Conservation (phyloP, 2,888 invertebrate species). For the Dorcus hopei region DNA sequence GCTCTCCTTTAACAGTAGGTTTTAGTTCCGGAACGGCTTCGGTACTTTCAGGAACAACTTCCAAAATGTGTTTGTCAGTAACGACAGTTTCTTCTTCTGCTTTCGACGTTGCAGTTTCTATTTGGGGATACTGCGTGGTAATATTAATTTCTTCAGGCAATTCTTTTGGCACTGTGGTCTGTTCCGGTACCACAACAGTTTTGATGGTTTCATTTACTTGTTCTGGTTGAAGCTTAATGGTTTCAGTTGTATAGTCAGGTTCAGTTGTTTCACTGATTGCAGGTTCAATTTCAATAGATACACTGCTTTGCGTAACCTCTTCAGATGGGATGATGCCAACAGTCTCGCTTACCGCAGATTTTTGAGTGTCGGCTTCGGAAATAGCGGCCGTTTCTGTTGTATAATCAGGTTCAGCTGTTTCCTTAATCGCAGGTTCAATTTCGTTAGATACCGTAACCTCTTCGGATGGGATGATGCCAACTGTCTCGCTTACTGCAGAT, state of each 20-base stretch:
- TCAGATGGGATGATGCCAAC: neutral
- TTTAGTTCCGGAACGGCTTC: neutral
- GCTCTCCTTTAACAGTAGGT: neutral
- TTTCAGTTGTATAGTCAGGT: constrained; percentile 9
- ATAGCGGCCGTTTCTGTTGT: constrained; percentile 2
- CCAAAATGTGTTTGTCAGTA: constrained; percentile 4
- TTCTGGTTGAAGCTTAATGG: too few species aligned
- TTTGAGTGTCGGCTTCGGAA: constrained; percentile 3
- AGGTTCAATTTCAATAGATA: constrained; percentile 4
- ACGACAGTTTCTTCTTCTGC: constrained; percentile 9
- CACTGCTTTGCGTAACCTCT: too few species aligned
- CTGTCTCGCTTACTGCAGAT: constrained; percentile 7
- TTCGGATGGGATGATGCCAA: constrained; percentile 2
- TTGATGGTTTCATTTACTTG: neutral
- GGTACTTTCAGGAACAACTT: constrained; percentile 24
- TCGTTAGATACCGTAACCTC: constrained; percentile 4
- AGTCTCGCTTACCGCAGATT: neutral
- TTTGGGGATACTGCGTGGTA: constrained; percentile 16
- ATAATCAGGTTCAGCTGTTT: constrained; percentile 8
- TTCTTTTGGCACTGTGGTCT: neutral
- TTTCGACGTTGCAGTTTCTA: constrained; percentile 18
- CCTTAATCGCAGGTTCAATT: constrained; percentile 12
- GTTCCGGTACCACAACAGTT: neutral
- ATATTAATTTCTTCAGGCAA: too few species aligned
- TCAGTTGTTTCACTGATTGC: constrained; percentile 17